Percentiles rank a stretch among this genome's conserved stretches.
Evolutionary conservation across 1,140 invertebrate genomes (phyloP).

Genomic region (Dendrolimus punctatus): DNA sequence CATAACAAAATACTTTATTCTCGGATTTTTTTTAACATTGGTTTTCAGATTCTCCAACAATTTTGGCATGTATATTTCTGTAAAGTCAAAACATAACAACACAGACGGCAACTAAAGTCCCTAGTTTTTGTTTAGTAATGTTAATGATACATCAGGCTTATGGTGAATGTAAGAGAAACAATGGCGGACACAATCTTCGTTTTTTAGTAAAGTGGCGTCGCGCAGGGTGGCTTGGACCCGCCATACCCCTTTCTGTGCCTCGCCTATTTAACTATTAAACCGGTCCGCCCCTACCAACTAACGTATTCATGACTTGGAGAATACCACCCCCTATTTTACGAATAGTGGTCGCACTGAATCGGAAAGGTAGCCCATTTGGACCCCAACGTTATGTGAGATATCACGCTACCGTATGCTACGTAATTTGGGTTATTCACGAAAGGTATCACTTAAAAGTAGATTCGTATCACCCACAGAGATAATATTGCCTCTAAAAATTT

Average conservation of each 20-base stretch:
- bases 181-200: slow-evolving; percentile 5
- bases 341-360: slow-evolving; percentile 45
- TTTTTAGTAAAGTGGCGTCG: slow-evolving; percentile 7
- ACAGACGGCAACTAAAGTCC: too few species aligned
- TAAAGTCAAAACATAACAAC: too few species aligned
- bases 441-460: slow-evolving; percentile 20
- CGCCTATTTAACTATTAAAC: slow-evolving; percentile 63
- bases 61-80: too few species aligned
- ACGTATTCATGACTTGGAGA: slow-evolving; percentile 60
- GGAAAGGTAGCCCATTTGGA: slow-evolving; percentile 45
- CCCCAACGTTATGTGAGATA: slow-evolving; percentile 36
- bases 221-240: slow-evolving; percentile 11
- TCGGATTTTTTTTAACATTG: too few species aligned
- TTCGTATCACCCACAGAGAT: slow-evolving; percentile 6
- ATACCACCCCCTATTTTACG: slow-evolving; percentile 51
- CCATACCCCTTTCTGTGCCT: slow-evolving; percentile 29
- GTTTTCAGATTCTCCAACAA: too few species aligned
- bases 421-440: slow-evolving; percentile 39
- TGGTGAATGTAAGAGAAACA: too few species aligned
- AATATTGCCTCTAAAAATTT: neutral
- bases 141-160: too few species aligned
- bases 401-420: slow-evolving; percentile 37
- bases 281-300: slow-evolving; percentile 38
- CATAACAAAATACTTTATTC: too few species aligned
- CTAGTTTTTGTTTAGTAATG: too few species aligned